Base-by-base conservation (phyloP, 2,113 vertebrate genomes). In the Grallaria varia region DNA sequence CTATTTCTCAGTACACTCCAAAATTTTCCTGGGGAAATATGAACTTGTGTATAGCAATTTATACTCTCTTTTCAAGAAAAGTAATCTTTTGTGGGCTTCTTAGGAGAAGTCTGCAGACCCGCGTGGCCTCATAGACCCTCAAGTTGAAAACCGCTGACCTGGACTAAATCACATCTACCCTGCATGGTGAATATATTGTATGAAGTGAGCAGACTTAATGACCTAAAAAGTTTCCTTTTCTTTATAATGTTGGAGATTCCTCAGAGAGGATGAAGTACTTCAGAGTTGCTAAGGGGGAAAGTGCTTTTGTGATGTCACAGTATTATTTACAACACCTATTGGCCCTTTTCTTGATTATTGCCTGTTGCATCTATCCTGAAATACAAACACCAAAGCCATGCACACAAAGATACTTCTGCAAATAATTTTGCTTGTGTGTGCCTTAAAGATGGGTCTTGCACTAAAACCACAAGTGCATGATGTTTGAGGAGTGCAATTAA, bases 81-180 rank as follows among this genome's bases (percentile, higher is more conserved):
- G 12, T 71, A 84, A 52, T 89, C 64, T 87, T 93, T 91, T 87
- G 60, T 84, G 73, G 55, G 40, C 40, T 84, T 75, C 91, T 89
- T 78, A 92, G 45, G 58, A 92, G 64, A 86, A 67, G 33, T 74
- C 68, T 0, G 0, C 40, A 69, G 80, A 84, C 47, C 64, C 75
- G 39, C 47, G 10, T 44, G 64, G 89, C 84, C 91, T 89, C 47
- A 25, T 1, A 82, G 84, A 93, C 86, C 64, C 64, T 60, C 47
- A 84, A 83, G 89, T 56, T 97, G 91, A 96, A 92, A 95, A 84
- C 56, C 22, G 0, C 44, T 95, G 96, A 97, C 95, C 95, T 95
- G 69, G 55, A 80, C 63, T 96, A 96, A 96, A 90, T 90, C 92
- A 81, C 60, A 89, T 96, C 85, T 93, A 67, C 83, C 63, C 79